These are phyloP conservation scores for Astur gentilis DNA, from an alignment of 2,113 vertebrate species.

Conservation along the genomic window DNA sequence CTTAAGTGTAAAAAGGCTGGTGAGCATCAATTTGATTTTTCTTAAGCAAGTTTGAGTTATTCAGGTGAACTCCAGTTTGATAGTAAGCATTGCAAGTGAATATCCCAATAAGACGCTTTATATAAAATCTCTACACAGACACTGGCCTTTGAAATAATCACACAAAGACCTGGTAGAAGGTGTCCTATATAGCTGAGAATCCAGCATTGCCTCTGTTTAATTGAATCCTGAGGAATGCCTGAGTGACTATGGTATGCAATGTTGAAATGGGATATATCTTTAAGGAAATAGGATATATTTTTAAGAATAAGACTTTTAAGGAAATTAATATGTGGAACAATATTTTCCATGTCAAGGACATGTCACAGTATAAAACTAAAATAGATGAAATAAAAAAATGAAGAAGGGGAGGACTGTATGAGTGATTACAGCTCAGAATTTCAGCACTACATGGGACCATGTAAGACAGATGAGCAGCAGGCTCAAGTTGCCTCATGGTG, in stretches of 20 bases:
- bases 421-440: neutral
- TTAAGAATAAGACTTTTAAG: neutral
- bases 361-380: neutral
- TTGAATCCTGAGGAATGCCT: neutral
- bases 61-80: neutral
- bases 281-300: neutral
- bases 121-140: neutral
- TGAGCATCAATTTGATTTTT: neutral
- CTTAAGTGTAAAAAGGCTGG: neutral
- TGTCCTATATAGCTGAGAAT: neutral
- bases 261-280: neutral
- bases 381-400: neutral
- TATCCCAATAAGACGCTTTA: neutral
- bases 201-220: neutral
- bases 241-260: neutral
- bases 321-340: neutral
- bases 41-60: neutral
- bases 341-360: neutral
- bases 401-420: neutral
- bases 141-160: too few species aligned
- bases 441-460: rapidly evolving
- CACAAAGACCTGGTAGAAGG: neutral
- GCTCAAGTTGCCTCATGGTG: neutral
- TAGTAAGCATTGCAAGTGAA: neutral
- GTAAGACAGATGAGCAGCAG: neutral